Evolutionary conservation across 1,140 invertebrate species (phyloP).

Genomic region (Sogatella furcifera): DNA sequence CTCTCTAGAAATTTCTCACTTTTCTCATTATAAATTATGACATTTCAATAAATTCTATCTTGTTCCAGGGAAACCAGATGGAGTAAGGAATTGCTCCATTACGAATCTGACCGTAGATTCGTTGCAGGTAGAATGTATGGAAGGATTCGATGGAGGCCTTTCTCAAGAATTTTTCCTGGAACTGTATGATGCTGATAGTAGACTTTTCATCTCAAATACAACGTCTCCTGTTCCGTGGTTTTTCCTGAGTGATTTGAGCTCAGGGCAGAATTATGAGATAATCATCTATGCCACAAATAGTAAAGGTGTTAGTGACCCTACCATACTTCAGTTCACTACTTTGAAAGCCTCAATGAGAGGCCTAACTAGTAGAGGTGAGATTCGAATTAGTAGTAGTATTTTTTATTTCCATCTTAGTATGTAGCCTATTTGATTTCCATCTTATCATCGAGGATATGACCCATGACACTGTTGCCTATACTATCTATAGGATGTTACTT

Average conservation of each 20-base stretch:
- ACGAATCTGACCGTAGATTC: constrained; percentile 76
- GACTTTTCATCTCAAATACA: constrained; percentile 42
- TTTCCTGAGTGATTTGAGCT: constrained; percentile 48
- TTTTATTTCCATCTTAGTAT: too few species aligned
- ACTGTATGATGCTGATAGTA: constrained; percentile 44
- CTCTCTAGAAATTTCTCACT: too few species aligned
- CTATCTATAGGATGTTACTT: too few species aligned
- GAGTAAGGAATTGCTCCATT: constrained; percentile 49
- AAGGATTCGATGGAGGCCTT: constrained; percentile 55
- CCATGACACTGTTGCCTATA: too few species aligned
- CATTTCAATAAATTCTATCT: background rate
- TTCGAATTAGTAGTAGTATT: too few species aligned
- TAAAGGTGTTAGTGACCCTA: constrained; percentile 47
- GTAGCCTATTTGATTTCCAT: too few species aligned
- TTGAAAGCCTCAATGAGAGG: background rate
- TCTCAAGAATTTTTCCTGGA: constrained; percentile 63
- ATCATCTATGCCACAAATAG: constrained; percentile 58
- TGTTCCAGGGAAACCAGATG: constrained; percentile 42
- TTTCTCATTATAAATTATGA: too few species aligned
- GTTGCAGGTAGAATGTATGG: constrained; percentile 45
- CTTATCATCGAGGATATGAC: too few species aligned
- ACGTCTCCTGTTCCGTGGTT: constrained; percentile 44
- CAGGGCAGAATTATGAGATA: constrained; percentile 54
- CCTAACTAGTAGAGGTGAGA: background rate
- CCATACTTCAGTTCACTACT: background rate